Evolutionary conservation across 2,888 invertebrate genomes (phyloP).

Genomic region (Cryptophagus acutangulus): DNA sequence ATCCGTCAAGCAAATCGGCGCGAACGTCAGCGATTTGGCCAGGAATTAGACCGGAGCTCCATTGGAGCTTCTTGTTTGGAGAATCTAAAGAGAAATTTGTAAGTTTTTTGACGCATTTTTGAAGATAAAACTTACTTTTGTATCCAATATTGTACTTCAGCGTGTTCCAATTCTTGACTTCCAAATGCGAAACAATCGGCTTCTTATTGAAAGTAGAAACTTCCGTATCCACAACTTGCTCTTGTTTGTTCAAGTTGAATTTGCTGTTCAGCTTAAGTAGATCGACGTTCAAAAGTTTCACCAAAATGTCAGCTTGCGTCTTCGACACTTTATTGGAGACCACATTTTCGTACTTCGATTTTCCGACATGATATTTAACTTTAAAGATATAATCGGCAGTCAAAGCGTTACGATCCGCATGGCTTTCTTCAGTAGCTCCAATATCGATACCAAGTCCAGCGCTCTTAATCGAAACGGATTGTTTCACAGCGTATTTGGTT

Average conservation of each 20-base stretch:
- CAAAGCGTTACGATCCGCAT: constrained; percentile 20
- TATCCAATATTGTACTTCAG: constrained; percentile 53
- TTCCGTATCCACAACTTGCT: constrained; percentile 52
- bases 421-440: constrained; percentile 22
- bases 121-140: constrained; percentile 49
- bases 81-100: constrained; percentile 32
- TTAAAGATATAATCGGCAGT: constrained; percentile 21
- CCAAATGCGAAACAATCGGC: constrained; percentile 48
- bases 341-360: constrained; percentile 31
- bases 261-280: constrained; percentile 53
- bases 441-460: constrained; percentile 40
- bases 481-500: constrained; percentile 44
- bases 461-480: constrained; percentile 47
- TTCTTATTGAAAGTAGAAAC: constrained; percentile 52
- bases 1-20: constrained; percentile 53
- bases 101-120: constrained; percentile 1
- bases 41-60: constrained; percentile 55
- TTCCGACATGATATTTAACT: constrained; percentile 28
- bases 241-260: constrained; percentile 49
- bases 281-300: constrained; percentile 50
- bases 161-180: constrained; percentile 56
- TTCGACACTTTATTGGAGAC: constrained; percentile 26
- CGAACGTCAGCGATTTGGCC: constrained; percentile 60
- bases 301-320: constrained; percentile 30
- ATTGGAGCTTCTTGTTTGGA: constrained; percentile 52